Evolutionary conservation across 2,113 vertebrate species (phyloP), one percentile per base, ranked within the genome.

Genomic region (Propithecus coquereli): DNA sequence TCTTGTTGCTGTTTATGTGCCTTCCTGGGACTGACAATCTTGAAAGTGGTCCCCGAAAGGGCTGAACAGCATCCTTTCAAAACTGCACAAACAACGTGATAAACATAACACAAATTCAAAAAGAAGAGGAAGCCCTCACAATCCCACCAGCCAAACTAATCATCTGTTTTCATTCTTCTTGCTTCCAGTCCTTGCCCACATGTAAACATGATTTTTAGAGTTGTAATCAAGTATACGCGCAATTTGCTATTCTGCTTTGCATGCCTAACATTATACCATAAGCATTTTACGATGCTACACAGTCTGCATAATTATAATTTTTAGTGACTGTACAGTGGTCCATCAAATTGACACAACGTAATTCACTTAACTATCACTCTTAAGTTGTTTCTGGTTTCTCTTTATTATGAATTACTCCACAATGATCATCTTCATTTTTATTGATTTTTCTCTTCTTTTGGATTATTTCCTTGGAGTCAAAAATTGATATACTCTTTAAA

Each of bases 171-270:
- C 93, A 79, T 80, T 90, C 74, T 86, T 50, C 93, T 63, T 23
- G 85, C 76, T 92, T 95, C 74, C 95, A 34, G 74, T 91, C 83
- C 65, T 94, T 93, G 73, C 87, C 96, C 94, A 92, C 71, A 87
- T 94, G 87, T 92, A 95, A 97, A 95, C 96, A 97, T 40, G 94
- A 94, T 90, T 93, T 93, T 95, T 77, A 91, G 80, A 93, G 89
- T 81, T 73, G 80, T 97, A 97, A 97, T 94, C 95, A 97, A 96
- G 87, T 84, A 63, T 84, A 89, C 47, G 1, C 95, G 95, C 89
- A 97, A 97, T 97, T 94, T 94, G 70, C 83, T 90, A 61, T 83
- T 92, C 93, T 5, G 2, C 43, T 94, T 95, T 76, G 65, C 59
- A 0, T 91, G 94, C 85, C 74, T 81, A 80, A 92, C 95, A 87